Percentiles rank a stretch among this genome's conserved stretches.
Conservation (phyloP, 2,888 invertebrate genomes). For the Callinectes sapidus region DNA sequence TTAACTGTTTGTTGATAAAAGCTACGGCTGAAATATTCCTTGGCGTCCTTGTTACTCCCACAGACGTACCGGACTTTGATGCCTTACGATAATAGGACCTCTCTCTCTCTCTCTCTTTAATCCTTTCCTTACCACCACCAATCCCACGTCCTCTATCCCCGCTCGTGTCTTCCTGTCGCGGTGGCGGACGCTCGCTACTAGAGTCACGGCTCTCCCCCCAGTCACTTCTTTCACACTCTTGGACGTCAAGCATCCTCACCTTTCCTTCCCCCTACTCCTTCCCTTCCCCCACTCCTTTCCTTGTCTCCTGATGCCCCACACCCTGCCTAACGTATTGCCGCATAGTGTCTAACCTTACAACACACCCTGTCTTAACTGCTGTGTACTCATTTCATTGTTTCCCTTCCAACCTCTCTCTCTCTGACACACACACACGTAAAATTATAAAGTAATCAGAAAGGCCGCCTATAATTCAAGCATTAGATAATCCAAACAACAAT, state of each 20-base stretch:
- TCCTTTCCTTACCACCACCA: background rate
- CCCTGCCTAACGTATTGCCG: background rate
- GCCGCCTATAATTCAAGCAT: constrained; percentile 2
- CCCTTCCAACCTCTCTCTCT: background rate
- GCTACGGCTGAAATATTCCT: constrained; percentile 30
- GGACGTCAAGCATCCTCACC: background rate
- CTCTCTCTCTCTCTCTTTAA: too few species aligned
- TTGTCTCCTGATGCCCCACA: background rate
- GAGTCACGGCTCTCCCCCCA: background rate
- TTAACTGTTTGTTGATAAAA: constrained; percentile 36
- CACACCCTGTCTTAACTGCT: background rate
- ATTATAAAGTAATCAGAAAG: background rate
- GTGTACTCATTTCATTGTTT: background rate
- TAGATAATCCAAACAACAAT: background rate
- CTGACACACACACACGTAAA: background rate
- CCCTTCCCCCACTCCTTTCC: background rate
- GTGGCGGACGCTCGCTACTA: background rate
- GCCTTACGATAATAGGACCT: background rate
- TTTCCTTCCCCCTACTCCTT: too few species aligned
- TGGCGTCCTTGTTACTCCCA: constrained; percentile 18
- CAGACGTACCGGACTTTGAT: background rate
- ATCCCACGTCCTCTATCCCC: background rate
- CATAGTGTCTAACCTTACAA: background rate
- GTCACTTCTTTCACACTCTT: background rate
- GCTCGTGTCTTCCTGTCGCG: background rate